phyloP scores from a whole-genome alignment of 1,140 invertebrate genomes.

The Pinna nobilis region DNA sequence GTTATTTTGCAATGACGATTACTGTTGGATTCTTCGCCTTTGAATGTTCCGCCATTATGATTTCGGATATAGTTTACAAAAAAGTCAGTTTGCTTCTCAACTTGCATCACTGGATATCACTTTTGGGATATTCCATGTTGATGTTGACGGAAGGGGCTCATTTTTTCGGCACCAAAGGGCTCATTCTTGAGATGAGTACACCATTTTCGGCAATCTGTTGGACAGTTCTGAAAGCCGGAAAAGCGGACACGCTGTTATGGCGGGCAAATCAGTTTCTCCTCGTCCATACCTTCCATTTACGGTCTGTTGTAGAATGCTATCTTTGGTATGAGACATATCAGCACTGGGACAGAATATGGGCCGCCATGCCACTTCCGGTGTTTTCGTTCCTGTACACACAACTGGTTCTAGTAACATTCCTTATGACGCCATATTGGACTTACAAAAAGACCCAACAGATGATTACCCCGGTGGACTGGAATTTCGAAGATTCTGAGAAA shows the following conservation, averaged over 20 bases:
- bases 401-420: constrained; percentile 58
- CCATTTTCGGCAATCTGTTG: constrained; percentile 68
- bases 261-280: constrained; percentile 69
- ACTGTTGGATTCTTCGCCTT: constrained; percentile 70
- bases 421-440: constrained; percentile 73
- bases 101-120: constrained; percentile 66
- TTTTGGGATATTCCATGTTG: constrained; percentile 58
- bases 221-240: constrained; percentile 66
- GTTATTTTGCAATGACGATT: constrained; percentile 56
- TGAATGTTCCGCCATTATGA: constrained; percentile 59
- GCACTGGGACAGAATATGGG: constrained; percentile 60
- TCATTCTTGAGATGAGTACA: constrained; percentile 71
- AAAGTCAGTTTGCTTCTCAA: constrained; percentile 63
- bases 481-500: constrained; percentile 61
- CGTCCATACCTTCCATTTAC: constrained; percentile 69
- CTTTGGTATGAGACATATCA: constrained; percentile 65
- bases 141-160: constrained; percentile 52
- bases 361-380: constrained; percentile 55
- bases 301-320: constrained; percentile 64
- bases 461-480: constrained; percentile 69
- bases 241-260: constrained; percentile 60
- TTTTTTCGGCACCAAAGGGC: constrained; percentile 60
- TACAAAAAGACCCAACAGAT: constrained; percentile 71
- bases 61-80: constrained; percentile 64
- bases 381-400: constrained; percentile 60